A percentile compares a stretch with the other conserved stretches of the same genome.
These are phyloP conservation scores for Melospiza melodia DNA, from an alignment of 2,113 vertebrate genomes.

Conservation along the genomic window DNA sequence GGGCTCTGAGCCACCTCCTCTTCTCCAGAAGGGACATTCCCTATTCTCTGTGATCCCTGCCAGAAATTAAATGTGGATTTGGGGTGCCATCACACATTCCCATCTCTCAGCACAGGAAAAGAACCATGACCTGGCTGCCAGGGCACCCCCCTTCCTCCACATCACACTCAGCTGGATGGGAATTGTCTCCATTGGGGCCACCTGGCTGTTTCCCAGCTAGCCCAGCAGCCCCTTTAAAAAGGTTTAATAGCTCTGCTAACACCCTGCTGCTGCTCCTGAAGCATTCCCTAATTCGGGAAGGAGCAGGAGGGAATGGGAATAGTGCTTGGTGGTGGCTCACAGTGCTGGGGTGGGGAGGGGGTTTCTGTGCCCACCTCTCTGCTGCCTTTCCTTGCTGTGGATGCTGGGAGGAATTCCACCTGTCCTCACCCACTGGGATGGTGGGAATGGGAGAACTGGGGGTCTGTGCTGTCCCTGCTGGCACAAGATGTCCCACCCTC, in stretches of 20 bases:
- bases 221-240: neutral
- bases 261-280: neutral
- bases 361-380: neutral
- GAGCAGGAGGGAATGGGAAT: neutral
- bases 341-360: rapidly evolving
- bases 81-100: rapidly evolving
- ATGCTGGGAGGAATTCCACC: neutral
- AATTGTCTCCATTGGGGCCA: neutral
- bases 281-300: neutral
- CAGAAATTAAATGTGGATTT: neutral
- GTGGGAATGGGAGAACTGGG: neutral
- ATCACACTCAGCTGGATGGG: rapidly evolving
- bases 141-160: neutral
- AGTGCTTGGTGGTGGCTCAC: neutral
- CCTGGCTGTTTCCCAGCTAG: neutral
- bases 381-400: neutral
- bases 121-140: neutral
- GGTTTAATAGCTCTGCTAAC: neutral
- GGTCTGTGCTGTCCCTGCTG: neutral
- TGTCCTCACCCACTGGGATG: neutral
- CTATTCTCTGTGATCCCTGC: no score
- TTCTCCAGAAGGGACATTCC: neutral
- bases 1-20: neutral
- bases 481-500: neutral
- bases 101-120: neutral